Percentiles rank a stretch among this genome's conserved stretches.
Evolutionary conservation across 2,888 invertebrate species (phyloP).

Genomic region (Smittia sp.): DNA sequence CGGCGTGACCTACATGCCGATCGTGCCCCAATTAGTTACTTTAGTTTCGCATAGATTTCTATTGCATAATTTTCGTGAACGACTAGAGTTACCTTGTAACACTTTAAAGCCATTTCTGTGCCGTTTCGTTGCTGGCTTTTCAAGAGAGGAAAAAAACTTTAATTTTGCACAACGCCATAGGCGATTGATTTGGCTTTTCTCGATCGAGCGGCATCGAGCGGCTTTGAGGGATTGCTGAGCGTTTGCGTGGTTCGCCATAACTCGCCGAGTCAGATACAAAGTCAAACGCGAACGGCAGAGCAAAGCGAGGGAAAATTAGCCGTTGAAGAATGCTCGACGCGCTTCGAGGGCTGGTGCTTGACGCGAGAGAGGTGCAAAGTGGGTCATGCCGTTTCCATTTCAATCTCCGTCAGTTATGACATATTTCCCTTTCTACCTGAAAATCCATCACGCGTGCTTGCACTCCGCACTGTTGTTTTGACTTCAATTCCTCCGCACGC

Average conservation of each 20-base stretch:
- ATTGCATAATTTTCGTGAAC: conserved; percentile 40
- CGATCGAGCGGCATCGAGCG: not conserved
- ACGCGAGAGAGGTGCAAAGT: not conserved
- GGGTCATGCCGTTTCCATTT: conserved; percentile 38
- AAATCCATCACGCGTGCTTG: conserved; percentile 6
- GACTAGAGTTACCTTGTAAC: conserved; percentile 42
- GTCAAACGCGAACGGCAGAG: too few relatives aligned
- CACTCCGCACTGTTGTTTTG: not conserved
- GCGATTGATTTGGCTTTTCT: not conserved
- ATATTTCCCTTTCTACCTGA: conserved; percentile 28
- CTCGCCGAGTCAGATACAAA: not conserved
- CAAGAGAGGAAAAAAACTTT: not conserved
- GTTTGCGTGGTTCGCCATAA: not conserved
- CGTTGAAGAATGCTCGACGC: not conserved
- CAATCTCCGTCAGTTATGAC: conserved; percentile 26
- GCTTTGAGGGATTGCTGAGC: not conserved
- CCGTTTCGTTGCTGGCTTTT: conserved; percentile 17
- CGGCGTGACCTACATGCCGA: conserved; percentile 34
- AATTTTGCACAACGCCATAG: not conserved
- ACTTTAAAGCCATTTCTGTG: conserved; percentile 38
- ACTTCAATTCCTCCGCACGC: not conserved
- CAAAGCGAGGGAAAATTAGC: not conserved
- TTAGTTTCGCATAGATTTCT: conserved; percentile 40
- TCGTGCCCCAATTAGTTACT: conserved; percentile 37
- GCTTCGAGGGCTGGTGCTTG: conserved; percentile 13